phyloP scores from a whole-genome alignment of 2,888 invertebrate species.

The Hemaris fuciformis region DNA sequence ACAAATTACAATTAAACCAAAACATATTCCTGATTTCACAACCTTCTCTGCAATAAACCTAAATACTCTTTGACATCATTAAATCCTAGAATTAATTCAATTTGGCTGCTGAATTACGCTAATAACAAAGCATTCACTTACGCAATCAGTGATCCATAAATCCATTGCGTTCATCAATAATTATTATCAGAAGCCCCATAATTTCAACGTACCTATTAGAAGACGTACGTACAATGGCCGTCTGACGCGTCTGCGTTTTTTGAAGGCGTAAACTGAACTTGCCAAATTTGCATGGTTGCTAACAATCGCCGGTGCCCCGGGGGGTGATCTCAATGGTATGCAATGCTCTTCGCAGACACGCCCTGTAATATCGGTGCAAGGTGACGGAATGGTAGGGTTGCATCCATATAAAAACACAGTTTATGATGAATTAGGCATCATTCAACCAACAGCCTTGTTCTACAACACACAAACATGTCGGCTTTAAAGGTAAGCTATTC shows the following conservation, averaged over 20 bases:
- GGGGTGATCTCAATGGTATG: conserved; percentile 50
- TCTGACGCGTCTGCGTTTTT: conserved; percentile 9
- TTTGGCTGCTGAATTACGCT: not conserved
- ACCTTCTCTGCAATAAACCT: not conserved
- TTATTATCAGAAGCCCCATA: not conserved
- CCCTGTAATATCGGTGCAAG: conserved; percentile 46
- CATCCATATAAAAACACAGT: conserved; percentile 53
- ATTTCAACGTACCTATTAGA: not conserved
- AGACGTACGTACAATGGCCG: not conserved
- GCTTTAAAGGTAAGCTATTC: conserved; percentile 38
- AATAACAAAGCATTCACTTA: not conserved
- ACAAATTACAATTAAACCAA: not conserved
- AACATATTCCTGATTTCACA: not conserved
- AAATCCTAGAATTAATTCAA: not conserved
- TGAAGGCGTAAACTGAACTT: conserved; percentile 13
- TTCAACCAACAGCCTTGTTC: conserved; percentile 36
- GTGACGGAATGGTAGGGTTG: conserved; percentile 43
- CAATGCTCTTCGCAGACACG: conserved; percentile 36
- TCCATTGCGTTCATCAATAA: not conserved
- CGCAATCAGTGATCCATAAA: not conserved
- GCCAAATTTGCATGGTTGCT: conserved; percentile 22
- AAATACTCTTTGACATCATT: not conserved
- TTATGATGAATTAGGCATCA: conserved; percentile 38
- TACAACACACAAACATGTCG: conserved; percentile 23
- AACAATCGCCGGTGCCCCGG: conserved; percentile 45